Conservation (phyloP, 2,797 vertebrate species). For the Darevskia mixta region DNA sequence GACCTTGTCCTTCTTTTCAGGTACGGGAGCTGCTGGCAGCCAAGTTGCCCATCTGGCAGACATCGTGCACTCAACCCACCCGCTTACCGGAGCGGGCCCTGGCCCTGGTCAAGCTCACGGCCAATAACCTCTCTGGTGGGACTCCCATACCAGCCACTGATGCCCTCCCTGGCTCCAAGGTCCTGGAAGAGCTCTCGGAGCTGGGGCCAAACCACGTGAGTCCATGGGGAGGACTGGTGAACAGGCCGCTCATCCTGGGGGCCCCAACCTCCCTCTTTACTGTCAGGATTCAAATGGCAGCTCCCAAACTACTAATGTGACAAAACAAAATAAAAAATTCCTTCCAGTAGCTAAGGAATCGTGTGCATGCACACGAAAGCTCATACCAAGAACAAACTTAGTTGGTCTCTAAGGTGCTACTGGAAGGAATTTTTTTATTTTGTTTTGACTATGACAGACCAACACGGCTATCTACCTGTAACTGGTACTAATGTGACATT, state of each 20-base stretch:
- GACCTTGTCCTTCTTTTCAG: conserved; percentile 60
- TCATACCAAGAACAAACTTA: no score
- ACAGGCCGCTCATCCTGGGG: no score
- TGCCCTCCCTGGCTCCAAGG: conserved; percentile 45
- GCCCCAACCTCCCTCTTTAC: neutral
- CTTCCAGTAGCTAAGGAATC: no score
- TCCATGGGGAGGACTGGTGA: conserved; percentile 58
- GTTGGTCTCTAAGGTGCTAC: no score
- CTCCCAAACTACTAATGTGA: neutral
- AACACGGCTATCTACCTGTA: no score
- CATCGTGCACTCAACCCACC: conserved; percentile 72
- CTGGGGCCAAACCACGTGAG: conserved; percentile 57
- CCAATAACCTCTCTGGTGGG: neutral
- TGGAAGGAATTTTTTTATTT: no score
- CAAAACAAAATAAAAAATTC: no score
- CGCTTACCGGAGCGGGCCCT: conserved; percentile 31
- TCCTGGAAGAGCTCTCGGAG: conserved; percentile 52
- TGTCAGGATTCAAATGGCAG: neutral
- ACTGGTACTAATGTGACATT: neutral
- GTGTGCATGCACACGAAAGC: no score
- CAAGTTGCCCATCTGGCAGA: conserved; percentile 87
- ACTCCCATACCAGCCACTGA: conserved; percentile 63
- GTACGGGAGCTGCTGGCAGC: conserved; percentile 87
- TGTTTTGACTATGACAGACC: no score
- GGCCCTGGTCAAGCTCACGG: conserved; percentile 9